A percentile compares a stretch with the other conserved stretches of the same genome.
Conservation (phyloP, 2,888 invertebrate species). For the Leptura quadrifasciata region DNA sequence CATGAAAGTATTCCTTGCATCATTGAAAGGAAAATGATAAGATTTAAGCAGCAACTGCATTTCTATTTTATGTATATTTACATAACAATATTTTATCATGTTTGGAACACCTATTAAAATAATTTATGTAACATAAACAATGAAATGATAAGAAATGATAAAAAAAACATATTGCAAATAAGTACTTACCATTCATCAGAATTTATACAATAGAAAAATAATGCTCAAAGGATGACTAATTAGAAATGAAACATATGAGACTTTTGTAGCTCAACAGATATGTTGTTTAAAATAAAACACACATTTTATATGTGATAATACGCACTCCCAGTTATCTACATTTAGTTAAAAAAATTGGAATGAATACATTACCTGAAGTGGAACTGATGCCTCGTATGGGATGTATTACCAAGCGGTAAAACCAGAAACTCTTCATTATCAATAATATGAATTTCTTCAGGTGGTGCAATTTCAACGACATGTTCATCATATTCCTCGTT, state of each 20-base stretch:
- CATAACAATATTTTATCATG: not conserved
- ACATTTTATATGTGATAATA: too few species aligned
- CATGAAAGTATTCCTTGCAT: too few species aligned
- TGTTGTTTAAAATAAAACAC: too few species aligned
- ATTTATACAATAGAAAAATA: not conserved
- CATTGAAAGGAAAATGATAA: too few species aligned
- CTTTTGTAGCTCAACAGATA: too few species aligned
- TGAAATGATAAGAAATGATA: constrained; percentile 1
- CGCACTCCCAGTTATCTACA: too few species aligned
- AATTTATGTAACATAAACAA: not conserved
- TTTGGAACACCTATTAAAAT: not conserved
- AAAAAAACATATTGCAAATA: not conserved
- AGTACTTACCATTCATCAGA: too few species aligned
- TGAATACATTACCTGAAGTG: constrained; percentile 69
- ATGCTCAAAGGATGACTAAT: not conserved
- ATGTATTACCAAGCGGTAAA: constrained; percentile 58
- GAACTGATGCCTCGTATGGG: constrained; percentile 68
- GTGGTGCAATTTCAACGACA: constrained; percentile 71
- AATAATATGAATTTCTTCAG: constrained; percentile 62
- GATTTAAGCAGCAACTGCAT: too few species aligned
- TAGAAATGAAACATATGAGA: too few species aligned
- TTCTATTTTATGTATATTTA: not conserved
- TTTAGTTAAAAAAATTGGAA: too few species aligned
- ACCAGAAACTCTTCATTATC: constrained; percentile 65
- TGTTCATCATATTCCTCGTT: constrained; percentile 93